A percentile compares a stretch with the other conserved stretches of the same genome.
Conservation (phyloP, 1,140 invertebrate species). For the Apis cerana region DNA sequence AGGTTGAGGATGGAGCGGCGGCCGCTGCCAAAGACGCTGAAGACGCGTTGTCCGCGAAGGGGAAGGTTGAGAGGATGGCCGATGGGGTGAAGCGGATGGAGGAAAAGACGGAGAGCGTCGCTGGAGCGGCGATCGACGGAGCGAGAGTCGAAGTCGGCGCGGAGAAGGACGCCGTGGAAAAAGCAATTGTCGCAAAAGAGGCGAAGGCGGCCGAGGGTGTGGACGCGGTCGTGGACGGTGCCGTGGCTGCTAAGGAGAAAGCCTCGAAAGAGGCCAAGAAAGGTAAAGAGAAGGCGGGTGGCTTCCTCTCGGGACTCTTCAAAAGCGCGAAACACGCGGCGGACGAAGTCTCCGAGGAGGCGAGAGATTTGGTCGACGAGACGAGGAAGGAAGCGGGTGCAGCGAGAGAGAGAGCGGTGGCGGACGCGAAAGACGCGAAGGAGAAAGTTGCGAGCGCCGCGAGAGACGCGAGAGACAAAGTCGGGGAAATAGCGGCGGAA, state of each 20-base stretch:
- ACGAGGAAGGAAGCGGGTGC: slow-evolving; percentile 22
- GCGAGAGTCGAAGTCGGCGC: slow-evolving; percentile 42
- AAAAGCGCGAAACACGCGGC: slow-evolving; percentile 69
- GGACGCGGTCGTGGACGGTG: neutral
- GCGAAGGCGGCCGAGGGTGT: slow-evolving; percentile 16
- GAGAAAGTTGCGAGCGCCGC: neutral
- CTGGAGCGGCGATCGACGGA: slow-evolving; percentile 27
- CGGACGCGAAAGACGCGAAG: neutral
- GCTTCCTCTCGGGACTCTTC: slow-evolving; percentile 64
- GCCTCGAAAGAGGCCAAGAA: slow-evolving; percentile 54
- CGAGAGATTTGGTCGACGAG: slow-evolving; percentile 72
- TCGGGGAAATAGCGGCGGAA: neutral
- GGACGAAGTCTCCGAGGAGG: slow-evolving; percentile 73
- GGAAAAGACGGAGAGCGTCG: slow-evolving; percentile 13
- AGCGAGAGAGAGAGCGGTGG: neutral
- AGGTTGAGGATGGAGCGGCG: neutral
- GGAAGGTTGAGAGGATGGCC: slow-evolving; percentile 36
- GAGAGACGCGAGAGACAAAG: neutral
- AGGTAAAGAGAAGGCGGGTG: slow-evolving; percentile 55
- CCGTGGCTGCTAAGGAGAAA: slow-evolving; percentile 49
- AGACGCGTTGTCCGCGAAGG: slow-evolving; percentile 3
- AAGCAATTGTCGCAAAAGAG: slow-evolving; percentile 45
- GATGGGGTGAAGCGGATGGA: slow-evolving; percentile 13
- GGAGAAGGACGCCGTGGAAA: slow-evolving; percentile 42
- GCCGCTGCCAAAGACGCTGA: slow-evolving; percentile 7